Percentiles rank a stretch among this genome's conserved stretches.
Evolutionary conservation across 2,888 invertebrate genomes (phyloP).

Genomic region (Polia nebulosa): DNA sequence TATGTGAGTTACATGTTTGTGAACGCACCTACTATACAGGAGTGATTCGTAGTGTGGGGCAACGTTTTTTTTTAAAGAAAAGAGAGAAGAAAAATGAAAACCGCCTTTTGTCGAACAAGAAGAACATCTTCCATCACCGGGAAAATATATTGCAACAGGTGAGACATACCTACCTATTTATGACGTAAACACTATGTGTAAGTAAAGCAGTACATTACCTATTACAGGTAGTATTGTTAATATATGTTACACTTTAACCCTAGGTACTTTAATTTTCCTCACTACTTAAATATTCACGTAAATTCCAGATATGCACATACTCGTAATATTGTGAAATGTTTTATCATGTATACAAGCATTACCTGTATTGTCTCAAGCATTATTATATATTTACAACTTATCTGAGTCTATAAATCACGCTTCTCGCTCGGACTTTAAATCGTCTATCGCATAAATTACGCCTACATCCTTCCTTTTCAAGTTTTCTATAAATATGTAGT

Average conservation of each 20-base stretch:
- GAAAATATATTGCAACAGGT: slow-evolving; percentile 2
- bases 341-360: neutral
- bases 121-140: neutral
- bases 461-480: neutral
- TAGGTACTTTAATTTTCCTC: slow-evolving; percentile 2
- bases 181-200: neutral
- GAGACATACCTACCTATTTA: neutral
- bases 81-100: no score
- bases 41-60: no score
- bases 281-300: slow-evolving; percentile 9
- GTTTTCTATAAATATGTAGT: neutral
- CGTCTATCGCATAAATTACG: neutral
- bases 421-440: neutral
- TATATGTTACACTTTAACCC: neutral
- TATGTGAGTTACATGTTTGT: no score
- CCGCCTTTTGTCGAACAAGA: neutral
- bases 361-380: neutral
- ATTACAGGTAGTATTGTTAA: neutral
- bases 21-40: no score
- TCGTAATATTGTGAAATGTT: slow-evolving; percentile 3
- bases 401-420: neutral
- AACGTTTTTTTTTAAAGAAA: no score
- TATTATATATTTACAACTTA: neutral
- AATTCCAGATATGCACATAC: slow-evolving; percentile 20
- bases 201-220: neutral